Evolutionary conservation across 2,797 vertebrate genomes (phyloP).

Genomic region (Naso thynnoides): DNA sequence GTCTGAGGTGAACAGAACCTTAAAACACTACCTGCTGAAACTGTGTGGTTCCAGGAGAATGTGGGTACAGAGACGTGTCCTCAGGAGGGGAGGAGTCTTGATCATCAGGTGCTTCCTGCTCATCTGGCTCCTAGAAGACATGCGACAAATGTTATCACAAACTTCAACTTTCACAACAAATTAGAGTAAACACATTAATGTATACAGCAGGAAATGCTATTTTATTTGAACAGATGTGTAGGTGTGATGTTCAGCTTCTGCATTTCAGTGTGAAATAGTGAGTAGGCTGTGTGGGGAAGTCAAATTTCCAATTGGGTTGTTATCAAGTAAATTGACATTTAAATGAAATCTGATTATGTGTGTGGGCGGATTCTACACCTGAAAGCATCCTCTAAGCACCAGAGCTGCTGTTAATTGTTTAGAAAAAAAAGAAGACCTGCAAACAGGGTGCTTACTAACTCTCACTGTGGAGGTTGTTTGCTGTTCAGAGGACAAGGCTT

Average conservation of each 20-base stretch:
- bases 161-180: background rate
- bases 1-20: background rate
- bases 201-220: conserved; percentile 29
- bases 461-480: conserved; percentile 12
- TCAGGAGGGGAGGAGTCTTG: conserved; percentile 99
- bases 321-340: conserved; percentile 46
- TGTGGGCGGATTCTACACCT: conserved; percentile 53
- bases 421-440: background rate
- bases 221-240: conserved; percentile 31
- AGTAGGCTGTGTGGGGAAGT: conserved; percentile 31
- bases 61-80: conserved; percentile 96
- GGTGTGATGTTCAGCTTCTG: conserved; percentile 17
- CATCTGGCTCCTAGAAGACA: conserved; percentile 93
- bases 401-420: conserved; percentile 26
- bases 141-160: conserved; percentile 33
- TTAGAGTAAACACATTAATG: background rate
- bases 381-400: conserved; percentile 27
- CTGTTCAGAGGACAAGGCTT: background rate
- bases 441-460: conserved; percentile 13
- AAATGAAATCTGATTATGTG: conserved; percentile 36
- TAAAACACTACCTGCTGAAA: conserved; percentile 94
- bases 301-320: conserved; percentile 29
- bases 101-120: conserved; percentile 98
- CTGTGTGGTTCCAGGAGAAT: conserved; percentile 94
- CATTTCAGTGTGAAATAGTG: conserved; percentile 28